A percentile compares a stretch with the other conserved stretches of the same genome.
Conservation (phyloP, 2,888 invertebrate species). For the Dryadula phaetusa region DNA sequence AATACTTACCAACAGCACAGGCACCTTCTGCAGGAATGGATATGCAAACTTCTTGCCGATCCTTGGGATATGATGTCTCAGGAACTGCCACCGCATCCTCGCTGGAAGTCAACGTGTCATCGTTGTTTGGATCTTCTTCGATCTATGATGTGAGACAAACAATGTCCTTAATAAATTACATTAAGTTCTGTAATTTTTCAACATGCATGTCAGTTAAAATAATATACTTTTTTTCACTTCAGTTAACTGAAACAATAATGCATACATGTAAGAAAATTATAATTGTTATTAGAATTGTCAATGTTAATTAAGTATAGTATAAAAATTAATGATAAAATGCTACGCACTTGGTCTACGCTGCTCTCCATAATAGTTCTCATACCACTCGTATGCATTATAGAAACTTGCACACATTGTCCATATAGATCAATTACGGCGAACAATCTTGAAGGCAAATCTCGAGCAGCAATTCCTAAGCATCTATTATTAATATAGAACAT, state of each 20-base stretch:
- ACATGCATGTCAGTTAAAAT: slow-evolving; percentile 19
- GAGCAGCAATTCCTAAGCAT: slow-evolving; percentile 94
- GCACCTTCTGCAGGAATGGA: slow-evolving; percentile 62
- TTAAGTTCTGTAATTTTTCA: slow-evolving; percentile 24
- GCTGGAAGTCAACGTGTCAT: slow-evolving; percentile 63
- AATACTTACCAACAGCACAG: slow-evolving; percentile 57
- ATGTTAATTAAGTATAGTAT: background rate
- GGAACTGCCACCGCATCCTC: slow-evolving; percentile 55
- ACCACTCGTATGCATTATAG: slow-evolving; percentile 63
- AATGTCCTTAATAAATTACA: slow-evolving; percentile 25
- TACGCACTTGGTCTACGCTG: slow-evolving; percentile 64
- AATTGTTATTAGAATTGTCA: background rate
- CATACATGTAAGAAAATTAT: slow-evolving; percentile 29
- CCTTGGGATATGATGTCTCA: slow-evolving; percentile 51
- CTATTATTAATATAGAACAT: slow-evolving; percentile 95
- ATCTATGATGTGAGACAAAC: slow-evolving; percentile 50
- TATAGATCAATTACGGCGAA: slow-evolving; percentile 98
- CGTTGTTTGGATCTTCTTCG: slow-evolving; percentile 68
- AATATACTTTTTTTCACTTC: slow-evolving; percentile 5
- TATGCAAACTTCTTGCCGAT: slow-evolving; percentile 54
- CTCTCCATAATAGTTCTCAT: slow-evolving; percentile 62
- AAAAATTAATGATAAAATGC: background rate
- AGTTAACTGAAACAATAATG: slow-evolving; percentile 16
- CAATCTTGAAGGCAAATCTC: slow-evolving; percentile 89
- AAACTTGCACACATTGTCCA: slow-evolving; percentile 97